Conservation (phyloP, 2,888 invertebrate genomes). For the Diogma glabrata region DNA sequence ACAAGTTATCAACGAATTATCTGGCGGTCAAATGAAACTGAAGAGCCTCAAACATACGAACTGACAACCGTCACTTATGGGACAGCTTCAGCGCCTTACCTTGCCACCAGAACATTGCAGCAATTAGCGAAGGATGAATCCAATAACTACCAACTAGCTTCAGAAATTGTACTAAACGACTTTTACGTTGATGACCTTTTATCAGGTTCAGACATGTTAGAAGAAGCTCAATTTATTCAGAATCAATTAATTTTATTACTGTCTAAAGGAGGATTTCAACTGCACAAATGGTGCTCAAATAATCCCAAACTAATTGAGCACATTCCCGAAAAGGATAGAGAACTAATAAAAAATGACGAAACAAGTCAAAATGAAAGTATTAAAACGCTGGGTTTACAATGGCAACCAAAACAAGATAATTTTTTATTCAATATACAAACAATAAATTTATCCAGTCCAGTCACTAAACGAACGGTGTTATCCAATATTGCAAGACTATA, state of each 20-base stretch:
- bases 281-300: neutral
- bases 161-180: neutral
- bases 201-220: neutral
- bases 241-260: neutral
- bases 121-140: constrained; percentile 15
- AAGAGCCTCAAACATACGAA: constrained; percentile 15
- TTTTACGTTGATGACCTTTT: constrained; percentile 9
- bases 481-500: neutral
- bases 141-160: neutral
- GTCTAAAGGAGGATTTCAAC: neutral
- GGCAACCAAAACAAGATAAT: neutral
- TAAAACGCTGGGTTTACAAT: too few species aligned
- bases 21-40: neutral
- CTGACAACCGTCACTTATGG: constrained; percentile 20
- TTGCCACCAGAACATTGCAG: constrained; percentile 19
- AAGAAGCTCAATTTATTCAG: neutral
- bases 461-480: neutral
- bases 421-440: neutral
- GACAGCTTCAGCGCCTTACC: constrained; percentile 19
- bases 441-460: neutral
- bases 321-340: neutral
- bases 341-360: neutral
- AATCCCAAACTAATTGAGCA: neutral
- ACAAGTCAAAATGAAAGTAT: too few species aligned
- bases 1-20: neutral